Evolutionary conservation across 2,797 vertebrate species (phyloP).

Genomic region (Sebastes reedi): DNA sequence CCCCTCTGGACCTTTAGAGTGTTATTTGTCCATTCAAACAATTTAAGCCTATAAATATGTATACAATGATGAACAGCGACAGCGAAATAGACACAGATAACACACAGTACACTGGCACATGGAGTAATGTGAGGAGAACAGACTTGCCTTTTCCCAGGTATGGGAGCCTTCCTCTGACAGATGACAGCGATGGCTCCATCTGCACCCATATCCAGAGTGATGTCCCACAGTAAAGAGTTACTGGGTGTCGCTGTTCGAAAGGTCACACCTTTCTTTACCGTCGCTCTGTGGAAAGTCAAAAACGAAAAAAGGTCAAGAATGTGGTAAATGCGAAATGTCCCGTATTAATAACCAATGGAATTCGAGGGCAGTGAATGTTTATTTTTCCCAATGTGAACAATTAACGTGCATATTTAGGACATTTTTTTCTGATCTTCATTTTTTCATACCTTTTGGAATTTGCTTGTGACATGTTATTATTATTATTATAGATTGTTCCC

Average conservation of each 20-base stretch:
- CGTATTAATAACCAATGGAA: not conserved
- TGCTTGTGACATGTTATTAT: not conserved
- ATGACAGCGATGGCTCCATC: slow-evolving; percentile 83
- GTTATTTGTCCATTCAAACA: slow-evolving; percentile 19
- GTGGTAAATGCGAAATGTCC: slow-evolving; percentile 6
- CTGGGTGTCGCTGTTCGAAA: slow-evolving; percentile 86
- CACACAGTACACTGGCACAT: not conserved
- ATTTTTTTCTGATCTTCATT: not conserved
- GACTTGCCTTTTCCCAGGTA: slow-evolving; percentile 83
- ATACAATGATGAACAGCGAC: not conserved
- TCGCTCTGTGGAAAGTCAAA: slow-evolving; percentile 82
- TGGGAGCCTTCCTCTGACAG: slow-evolving; percentile 85
- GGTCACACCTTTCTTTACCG: slow-evolving; percentile 89
- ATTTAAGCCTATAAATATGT: not conserved
- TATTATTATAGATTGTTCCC: not conserved
- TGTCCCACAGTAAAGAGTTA: slow-evolving; percentile 89
- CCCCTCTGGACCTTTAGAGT: not conserved
- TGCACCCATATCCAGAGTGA: slow-evolving; percentile 82
- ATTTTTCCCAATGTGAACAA: not conserved
- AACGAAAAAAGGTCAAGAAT: slow-evolving; percentile 50
- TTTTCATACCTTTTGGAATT: not conserved
- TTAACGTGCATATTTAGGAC: not conserved
- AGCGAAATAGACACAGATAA: not conserved
- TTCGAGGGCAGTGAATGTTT: not conserved
- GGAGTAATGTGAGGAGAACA: not conserved